Percentiles rank a stretch among this genome's conserved stretches.
phyloP scores from a whole-genome alignment of 2,797 vertebrate species.

The Xenops minutus region DNA sequence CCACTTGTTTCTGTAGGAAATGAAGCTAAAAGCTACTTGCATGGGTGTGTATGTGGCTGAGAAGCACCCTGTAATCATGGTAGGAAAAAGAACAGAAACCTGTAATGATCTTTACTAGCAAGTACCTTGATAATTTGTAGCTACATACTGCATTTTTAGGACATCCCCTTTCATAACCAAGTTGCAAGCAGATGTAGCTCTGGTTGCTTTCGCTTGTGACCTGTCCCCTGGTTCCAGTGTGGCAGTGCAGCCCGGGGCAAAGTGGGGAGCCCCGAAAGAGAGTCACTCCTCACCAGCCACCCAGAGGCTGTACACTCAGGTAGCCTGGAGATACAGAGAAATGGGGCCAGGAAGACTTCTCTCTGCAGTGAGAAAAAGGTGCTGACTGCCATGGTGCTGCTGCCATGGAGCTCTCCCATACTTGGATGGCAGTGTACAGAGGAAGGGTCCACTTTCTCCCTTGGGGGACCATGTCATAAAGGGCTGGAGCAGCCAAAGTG shows the following conservation, averaged over 20 bases:
- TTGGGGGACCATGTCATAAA: accelerated
- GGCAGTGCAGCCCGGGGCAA: accelerated
- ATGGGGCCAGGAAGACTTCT: not conserved
- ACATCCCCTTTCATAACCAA: not conserved
- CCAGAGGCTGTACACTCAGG: not conserved
- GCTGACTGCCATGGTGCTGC: not conserved
- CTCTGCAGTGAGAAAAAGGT: not conserved
- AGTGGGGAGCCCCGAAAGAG: not conserved
- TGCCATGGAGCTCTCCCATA: not conserved
- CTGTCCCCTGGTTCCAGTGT: not conserved
- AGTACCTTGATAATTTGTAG: not conserved
- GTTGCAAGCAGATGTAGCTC: not conserved
- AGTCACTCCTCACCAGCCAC: not conserved
- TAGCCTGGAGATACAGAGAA: not conserved
- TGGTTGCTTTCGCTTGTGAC: not conserved
- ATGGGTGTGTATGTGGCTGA: not conserved
- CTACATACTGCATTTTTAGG: not conserved
- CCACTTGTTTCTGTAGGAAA: not conserved
- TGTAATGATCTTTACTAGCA: not conserved
- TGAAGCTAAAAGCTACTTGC: not conserved
- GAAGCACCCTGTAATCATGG: not conserved
- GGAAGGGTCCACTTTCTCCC: not conserved
- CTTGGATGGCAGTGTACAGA: not conserved
- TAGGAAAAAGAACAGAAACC: not conserved
- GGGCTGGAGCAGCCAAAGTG: not conserved